Conservation (phyloP, 1,140 invertebrate genomes). For the Hormaphis cornu region DNA sequence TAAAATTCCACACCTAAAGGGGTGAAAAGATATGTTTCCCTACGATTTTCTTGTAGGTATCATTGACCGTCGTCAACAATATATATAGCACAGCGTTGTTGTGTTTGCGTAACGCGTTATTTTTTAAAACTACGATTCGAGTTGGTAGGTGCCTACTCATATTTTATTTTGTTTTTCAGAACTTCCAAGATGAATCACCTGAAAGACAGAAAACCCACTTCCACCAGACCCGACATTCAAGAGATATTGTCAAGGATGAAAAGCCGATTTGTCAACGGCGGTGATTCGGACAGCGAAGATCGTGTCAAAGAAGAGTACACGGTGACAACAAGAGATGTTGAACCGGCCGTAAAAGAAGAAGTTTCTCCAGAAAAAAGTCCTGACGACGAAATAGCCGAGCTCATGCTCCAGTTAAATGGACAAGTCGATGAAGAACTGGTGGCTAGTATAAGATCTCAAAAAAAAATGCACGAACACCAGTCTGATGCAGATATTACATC, state of each 20-base stretch:
- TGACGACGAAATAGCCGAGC: conserved; percentile 19
- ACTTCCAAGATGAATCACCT: background rate
- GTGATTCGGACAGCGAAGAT: conserved; percentile 1
- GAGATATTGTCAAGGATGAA: conserved; percentile 29
- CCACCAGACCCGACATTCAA: conserved; percentile 14
- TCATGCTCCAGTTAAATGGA: conserved; percentile 19
- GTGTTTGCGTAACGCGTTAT: too few species aligned
- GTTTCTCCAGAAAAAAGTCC: background rate
- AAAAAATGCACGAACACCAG: conserved; percentile 25
- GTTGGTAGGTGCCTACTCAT: too few species aligned
- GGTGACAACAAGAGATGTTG: background rate
- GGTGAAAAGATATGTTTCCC: too few species aligned
- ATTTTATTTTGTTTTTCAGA: background rate
- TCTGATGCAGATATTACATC: conserved; percentile 13
- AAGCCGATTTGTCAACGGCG: background rate
- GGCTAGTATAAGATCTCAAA: conserved; percentile 18
- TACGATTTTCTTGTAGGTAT: too few species aligned
- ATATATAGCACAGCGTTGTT: too few species aligned
- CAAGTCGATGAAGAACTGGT: conserved; percentile 23
- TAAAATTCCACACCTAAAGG: too few species aligned
- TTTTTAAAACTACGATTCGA: too few species aligned
- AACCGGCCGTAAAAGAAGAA: conserved; percentile 15
- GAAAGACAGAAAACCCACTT: conserved; percentile 8
- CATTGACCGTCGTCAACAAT: too few species aligned
- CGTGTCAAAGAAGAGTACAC: background rate